Evolutionary conservation across 2,888 invertebrate species (phyloP).

Genomic region (Diarsia rubi): DNA sequence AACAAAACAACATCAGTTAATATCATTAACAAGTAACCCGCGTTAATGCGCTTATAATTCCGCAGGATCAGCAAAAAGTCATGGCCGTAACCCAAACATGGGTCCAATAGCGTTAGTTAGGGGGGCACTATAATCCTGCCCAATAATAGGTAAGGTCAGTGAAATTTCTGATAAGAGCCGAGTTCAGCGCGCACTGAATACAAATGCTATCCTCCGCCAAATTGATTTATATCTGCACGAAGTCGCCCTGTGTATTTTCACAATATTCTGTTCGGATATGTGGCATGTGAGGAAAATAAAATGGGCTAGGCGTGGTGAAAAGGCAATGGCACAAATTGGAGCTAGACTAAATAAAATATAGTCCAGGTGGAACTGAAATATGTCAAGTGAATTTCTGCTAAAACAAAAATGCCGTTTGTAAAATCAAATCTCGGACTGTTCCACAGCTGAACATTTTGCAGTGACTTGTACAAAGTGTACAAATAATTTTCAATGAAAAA

Average conservation of each 20-base stretch:
- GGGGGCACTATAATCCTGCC: slow-evolving; percentile 49
- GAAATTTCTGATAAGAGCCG: slow-evolving; percentile 67
- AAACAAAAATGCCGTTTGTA: slow-evolving; percentile 34
- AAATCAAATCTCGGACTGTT: slow-evolving; percentile 16
- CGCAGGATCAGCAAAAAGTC: slow-evolving; percentile 29
- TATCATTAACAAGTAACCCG: slow-evolving; percentile 31
- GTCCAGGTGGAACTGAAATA: slow-evolving; percentile 10
- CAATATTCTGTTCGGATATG: slow-evolving; percentile 60
- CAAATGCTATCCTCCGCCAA: slow-evolving; percentile 69
- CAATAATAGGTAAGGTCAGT: slow-evolving; percentile 67
- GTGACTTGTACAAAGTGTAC: background rate
- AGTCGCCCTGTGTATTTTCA: slow-evolving; percentile 61
- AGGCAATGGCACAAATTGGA: slow-evolving; percentile 30
- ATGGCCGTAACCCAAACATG: slow-evolving; percentile 27
- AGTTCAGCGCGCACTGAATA: slow-evolving; percentile 66
- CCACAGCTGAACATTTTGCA: slow-evolving; percentile 9
- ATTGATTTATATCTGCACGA: slow-evolving; percentile 74
- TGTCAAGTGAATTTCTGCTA: background rate
- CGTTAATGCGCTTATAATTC: slow-evolving; percentile 42
- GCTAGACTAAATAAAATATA: slow-evolving; percentile 29
- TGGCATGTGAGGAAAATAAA: slow-evolving; percentile 50
- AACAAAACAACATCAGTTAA: slow-evolving; percentile 21
- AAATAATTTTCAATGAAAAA: slow-evolving; percentile 38
- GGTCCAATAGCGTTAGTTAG: slow-evolving; percentile 52
- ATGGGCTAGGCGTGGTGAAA: slow-evolving; percentile 26